These are phyloP conservation scores for Caloenas nicobarica DNA, from an alignment of 2,113 vertebrate species.

Conservation along the genomic window DNA sequence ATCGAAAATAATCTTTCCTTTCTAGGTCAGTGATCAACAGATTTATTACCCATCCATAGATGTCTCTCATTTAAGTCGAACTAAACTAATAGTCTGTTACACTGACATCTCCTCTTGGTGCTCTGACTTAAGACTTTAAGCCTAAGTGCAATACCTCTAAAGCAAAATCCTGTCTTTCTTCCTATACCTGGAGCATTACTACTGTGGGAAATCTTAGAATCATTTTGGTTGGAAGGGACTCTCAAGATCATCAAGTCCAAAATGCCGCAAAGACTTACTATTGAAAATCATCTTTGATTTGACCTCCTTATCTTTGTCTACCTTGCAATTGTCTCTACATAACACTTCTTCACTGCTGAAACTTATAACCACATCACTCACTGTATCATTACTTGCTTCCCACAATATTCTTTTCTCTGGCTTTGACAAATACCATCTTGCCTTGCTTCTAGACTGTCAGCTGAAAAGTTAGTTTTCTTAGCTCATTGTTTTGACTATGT, in stretches of 20 bases:
- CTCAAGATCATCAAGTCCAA: too few species aligned
- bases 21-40: not conserved
- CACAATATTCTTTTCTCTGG: not conserved
- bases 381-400: not conserved
- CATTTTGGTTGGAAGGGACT: too few species aligned
- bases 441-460: constrained; percentile 22
- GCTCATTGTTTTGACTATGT: constrained; percentile 44
- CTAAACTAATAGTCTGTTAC: not conserved
- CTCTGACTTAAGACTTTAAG: not conserved
- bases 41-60: not conserved
- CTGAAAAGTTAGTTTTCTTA: constrained; percentile 42
- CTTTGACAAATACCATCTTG: constrained; percentile 50
- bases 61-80: not conserved
- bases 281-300: not conserved
- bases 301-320: not conserved
- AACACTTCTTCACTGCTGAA: not conserved
- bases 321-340: not conserved
- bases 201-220: not conserved
- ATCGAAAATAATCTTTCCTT: not conserved
- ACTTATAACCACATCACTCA: not conserved
- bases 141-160: not conserved
- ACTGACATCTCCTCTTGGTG: not conserved
- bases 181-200: not conserved
- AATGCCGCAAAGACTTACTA: not conserved
- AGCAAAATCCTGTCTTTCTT: constrained; percentile 1